phyloP scores from a whole-genome alignment of 2,797 vertebrate genomes.

The Chlorospingus semifuscus region DNA sequence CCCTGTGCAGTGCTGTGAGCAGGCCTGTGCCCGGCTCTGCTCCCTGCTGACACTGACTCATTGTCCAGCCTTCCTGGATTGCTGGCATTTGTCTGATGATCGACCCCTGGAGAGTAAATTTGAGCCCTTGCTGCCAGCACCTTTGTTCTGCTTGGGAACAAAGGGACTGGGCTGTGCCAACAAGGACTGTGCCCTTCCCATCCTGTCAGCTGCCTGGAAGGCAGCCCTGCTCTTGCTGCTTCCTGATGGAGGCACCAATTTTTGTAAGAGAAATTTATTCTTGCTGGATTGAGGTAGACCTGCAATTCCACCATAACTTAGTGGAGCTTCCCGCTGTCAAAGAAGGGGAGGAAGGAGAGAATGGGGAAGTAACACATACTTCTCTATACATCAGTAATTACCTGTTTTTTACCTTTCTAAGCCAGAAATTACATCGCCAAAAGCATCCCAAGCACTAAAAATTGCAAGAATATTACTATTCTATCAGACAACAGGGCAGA shows the following conservation, averaged over 20 bases:
- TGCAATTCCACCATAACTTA: background rate
- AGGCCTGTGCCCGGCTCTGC: background rate
- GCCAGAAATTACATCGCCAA: conserved; percentile 75
- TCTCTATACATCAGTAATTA: conserved; percentile 56
- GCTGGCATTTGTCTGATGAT: background rate
- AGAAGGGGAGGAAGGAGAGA: background rate
- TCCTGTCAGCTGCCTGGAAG: background rate
- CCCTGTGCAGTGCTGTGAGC: background rate
- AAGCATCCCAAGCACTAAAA: background rate
- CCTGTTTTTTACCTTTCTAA: conserved; percentile 67
- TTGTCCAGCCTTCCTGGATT: background rate
- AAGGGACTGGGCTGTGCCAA: background rate
- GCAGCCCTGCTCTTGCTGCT: background rate
- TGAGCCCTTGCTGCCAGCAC: background rate
- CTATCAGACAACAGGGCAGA: conserved; percentile 57
- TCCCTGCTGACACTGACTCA: background rate
- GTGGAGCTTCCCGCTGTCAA: background rate
- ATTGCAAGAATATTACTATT: conserved; percentile 39
- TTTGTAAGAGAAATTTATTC: background rate
- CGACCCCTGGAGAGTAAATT: background rate
- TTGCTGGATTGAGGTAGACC: background rate
- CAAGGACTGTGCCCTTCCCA: background rate
- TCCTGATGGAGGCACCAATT: background rate
- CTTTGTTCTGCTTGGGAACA: background rate
- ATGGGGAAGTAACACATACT: background rate